phyloP scores from a whole-genome alignment of 2,113 vertebrate species.

The Beaufortia kweichowensis region DNA sequence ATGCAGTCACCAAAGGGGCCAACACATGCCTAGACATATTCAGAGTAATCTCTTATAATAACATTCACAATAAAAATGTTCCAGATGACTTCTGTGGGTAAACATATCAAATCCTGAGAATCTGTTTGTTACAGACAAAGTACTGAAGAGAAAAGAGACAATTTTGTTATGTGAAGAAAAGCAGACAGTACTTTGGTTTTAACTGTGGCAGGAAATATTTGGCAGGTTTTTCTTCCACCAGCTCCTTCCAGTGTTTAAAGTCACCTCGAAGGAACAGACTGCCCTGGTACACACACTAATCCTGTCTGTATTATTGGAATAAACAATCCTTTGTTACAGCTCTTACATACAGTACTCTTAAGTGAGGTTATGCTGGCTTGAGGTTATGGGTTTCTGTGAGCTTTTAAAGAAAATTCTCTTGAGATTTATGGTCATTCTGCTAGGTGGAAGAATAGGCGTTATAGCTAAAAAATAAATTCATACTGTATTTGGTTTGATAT shows the following conservation, averaged over 20 bases:
- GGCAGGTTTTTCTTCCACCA: background rate
- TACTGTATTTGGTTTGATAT: too few relatives aligned
- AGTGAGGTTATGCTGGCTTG: background rate
- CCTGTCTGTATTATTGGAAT: constrained; percentile 10
- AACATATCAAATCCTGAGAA: background rate
- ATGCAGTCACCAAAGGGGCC: background rate
- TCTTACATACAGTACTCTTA: background rate
- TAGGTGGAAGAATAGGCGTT: too few relatives aligned
- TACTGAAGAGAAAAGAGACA: background rate
- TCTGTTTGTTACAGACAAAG: background rate
- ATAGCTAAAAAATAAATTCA: too few relatives aligned
- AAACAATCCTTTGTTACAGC: constrained; percentile 29
- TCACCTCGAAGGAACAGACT: background rate
- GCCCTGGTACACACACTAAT: background rate
- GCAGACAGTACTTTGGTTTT: background rate
- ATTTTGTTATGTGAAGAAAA: background rate
- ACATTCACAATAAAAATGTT: background rate
- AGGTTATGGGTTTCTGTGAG: too few relatives aligned
- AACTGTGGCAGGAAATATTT: background rate
- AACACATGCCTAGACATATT: background rate
- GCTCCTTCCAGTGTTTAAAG: background rate
- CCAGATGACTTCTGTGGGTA: background rate
- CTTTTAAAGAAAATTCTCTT: background rate
- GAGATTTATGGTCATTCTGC: background rate
- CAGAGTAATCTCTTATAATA: background rate